Base-by-base conservation (phyloP, 2,113 vertebrate genomes). In the Sitta europaea region DNA sequence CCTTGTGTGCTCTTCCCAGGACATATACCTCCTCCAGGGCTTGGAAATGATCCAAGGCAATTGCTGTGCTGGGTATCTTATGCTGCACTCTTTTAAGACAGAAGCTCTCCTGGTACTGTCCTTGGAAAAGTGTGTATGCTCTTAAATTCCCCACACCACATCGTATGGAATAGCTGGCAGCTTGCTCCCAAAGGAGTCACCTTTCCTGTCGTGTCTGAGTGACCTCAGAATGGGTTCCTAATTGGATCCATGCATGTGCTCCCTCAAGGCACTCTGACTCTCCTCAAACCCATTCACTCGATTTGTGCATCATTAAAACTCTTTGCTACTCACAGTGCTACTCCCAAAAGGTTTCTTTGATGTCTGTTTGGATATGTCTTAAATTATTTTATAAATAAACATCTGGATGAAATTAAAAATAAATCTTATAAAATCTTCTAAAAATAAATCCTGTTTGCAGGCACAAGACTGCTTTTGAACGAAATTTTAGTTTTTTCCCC, bases 351-450 rank as follows among this genome's bases (percentile, higher is more conserved):
- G 63, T 74, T 93, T 96, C 90, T 95, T 93, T 96, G 88, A 96
- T 95, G 88, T 90, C 85, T 88, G 31, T 90, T 95, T 96, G 79
- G 75, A 84, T 96, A 90, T 83, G 51, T 74, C 67, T 73, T 86
- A 77, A 67, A 77, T 93, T 93, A 88, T 97, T 94, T 96, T 93
- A 93, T 90, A 96, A 94, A 93, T 88, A 95, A 95, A 83, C 96
- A 96, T 96, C 94, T 97, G 93, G 85, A 94, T 68, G 40, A 87
- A 96, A 97, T 96, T 94, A 94, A 96, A 96, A 93, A 96, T 88
- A 85, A 87, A 93, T 92, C 90, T 79, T 53, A 66, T 73, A 92
- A 91, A 84, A 86, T 90, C 88, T 91, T 57, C 76, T 70, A 86
- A 96, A 96, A 95, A 93, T 86, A 90, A 96, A 94, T 88, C 57